Evolutionary conservation across 2,113 vertebrate species (phyloP).

Genomic region (Cynoglossus semilaevis): DNA sequence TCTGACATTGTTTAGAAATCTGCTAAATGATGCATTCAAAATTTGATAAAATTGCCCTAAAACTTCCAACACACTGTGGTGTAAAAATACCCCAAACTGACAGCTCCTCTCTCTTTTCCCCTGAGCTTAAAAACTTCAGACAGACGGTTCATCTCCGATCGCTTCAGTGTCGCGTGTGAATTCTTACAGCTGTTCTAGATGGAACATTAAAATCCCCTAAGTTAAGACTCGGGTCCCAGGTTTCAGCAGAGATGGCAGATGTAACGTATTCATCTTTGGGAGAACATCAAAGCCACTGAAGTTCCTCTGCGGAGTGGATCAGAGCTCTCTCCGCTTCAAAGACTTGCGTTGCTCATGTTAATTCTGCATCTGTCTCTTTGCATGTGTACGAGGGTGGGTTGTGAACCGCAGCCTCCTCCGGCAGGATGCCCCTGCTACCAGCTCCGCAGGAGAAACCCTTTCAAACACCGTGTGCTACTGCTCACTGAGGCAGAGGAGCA

Average conservation of each 20-base stretch:
- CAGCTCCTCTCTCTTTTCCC: no score
- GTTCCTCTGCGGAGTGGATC: slow-evolving; percentile 30
- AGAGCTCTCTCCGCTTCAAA: slow-evolving; percentile 45
- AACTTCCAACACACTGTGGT: no score
- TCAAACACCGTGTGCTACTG: slow-evolving; percentile 10
- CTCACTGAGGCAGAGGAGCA: neutral
- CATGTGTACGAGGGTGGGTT: slow-evolving; percentile 1
- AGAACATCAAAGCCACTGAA: slow-evolving; percentile 43
- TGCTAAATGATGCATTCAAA: no score
- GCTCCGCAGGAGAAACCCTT: slow-evolving; percentile 10
- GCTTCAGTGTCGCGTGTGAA: slow-evolving; percentile 2
- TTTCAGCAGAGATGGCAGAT: slow-evolving; percentile 37
- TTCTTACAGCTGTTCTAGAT: neutral
- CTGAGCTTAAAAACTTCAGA: slow-evolving; percentile 8
- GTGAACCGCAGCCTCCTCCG: slow-evolving; percentile 8
- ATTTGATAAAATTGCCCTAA: no score
- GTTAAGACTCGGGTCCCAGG: slow-evolving; percentile 13
- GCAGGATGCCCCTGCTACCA: slow-evolving; percentile 3
- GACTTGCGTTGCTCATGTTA: slow-evolving; percentile 19
- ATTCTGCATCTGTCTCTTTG: slow-evolving; percentile 43
- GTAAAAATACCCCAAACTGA: no score
- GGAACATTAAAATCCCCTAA: slow-evolving; percentile 10
- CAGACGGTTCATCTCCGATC: slow-evolving; percentile 12
- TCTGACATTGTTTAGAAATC: no score
- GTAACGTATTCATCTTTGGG: slow-evolving; percentile 44